phyloP scores from a whole-genome alignment of 2,888 invertebrate species.

The Callosobruchus maculatus region DNA sequence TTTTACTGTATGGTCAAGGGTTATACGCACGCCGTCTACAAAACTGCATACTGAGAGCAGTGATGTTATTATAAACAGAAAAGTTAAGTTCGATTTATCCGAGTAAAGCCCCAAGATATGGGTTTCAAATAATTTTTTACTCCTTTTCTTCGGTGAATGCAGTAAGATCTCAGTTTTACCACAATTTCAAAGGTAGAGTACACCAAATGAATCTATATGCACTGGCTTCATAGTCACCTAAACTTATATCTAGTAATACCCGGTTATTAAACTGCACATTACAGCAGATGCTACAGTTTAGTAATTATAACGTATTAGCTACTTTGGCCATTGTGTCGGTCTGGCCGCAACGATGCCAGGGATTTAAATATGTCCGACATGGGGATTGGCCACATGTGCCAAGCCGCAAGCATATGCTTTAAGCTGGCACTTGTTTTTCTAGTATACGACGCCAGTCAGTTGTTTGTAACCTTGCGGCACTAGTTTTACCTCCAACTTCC shows the following conservation, averaged over 20 bases:
- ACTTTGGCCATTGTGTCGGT: neutral
- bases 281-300: neutral
- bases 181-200: neutral
- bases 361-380: neutral
- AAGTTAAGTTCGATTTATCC: too few species aligned
- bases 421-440: neutral
- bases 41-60: too few species aligned
- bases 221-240: neutral
- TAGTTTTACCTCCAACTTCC: too few species aligned
- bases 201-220: neutral
- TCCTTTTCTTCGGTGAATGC: too few species aligned
- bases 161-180: neutral
- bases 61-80: too few species aligned
- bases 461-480: neutral
- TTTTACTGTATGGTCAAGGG: too few species aligned
- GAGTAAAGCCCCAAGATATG: too few species aligned
- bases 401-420: neutral
- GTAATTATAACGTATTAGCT: neutral
- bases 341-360: neutral
- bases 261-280: neutral
- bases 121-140: too few species aligned
- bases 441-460: neutral
- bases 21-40: too few species aligned
- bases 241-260: neutral
- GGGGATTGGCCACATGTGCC: neutral